Evolutionary conservation across 1,140 invertebrate species (phyloP).

Genomic region (Trichoplusia ni): DNA sequence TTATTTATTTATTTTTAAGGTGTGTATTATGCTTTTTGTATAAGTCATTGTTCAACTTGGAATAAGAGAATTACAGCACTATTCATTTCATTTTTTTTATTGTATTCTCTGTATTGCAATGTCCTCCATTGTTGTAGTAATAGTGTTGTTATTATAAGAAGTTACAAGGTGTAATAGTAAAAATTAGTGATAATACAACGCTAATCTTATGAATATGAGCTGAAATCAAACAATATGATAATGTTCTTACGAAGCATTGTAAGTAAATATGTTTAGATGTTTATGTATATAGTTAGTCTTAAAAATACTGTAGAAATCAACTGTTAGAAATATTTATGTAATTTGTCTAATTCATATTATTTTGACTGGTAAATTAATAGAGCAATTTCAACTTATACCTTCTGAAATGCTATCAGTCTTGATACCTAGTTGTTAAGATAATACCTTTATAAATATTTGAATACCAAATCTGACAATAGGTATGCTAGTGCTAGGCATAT

Average conservation of each 20-base stretch:
- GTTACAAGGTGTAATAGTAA: constrained; percentile 18
- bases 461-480: constrained; percentile 65
- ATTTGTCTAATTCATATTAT: neutral
- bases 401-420: constrained; percentile 4
- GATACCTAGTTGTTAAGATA: constrained; percentile 11
- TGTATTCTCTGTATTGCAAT: constrained; percentile 5
- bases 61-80: neutral
- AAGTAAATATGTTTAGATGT: constrained; percentile 27
- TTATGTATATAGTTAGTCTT: constrained; percentile 26
- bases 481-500: constrained; percentile 63
- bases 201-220: constrained; percentile 80
- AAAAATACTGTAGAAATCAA: constrained; percentile 15
- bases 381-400: neutral
- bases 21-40: constrained; percentile 10
- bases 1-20: constrained; percentile 11
- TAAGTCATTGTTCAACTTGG: too few species aligned
- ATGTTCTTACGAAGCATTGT: constrained; percentile 38
- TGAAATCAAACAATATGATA: constrained; percentile 54
- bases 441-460: constrained; percentile 18
- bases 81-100: neutral
- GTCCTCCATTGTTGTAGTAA: constrained; percentile 11
- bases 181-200: constrained; percentile 47
- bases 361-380: neutral
- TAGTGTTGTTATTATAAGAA: constrained; percentile 17
- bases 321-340: constrained; percentile 27